Evolutionary conservation across 2,888 invertebrate species (phyloP).

Genomic region (Caenorhabditis afra): DNA sequence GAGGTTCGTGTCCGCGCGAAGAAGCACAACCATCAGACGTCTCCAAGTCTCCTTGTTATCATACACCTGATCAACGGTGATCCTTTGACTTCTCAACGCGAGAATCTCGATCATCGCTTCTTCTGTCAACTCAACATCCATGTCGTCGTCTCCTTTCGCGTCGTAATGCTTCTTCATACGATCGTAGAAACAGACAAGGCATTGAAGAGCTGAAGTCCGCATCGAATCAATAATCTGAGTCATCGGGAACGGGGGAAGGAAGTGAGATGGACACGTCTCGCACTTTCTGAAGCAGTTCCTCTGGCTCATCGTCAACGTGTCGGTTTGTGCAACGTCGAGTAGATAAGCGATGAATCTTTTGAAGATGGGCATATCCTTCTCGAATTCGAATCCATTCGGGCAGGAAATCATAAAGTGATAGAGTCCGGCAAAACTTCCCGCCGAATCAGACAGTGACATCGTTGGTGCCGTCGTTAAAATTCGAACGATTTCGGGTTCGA

Average conservation of each 20-base stretch:
- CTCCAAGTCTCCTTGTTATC: slow-evolving; percentile 43
- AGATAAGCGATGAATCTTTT: slow-evolving; percentile 31
- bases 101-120: slow-evolving; percentile 42
- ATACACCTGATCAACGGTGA: slow-evolving; percentile 33
- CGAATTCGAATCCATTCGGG: slow-evolving; percentile 45
- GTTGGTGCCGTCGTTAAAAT: slow-evolving; percentile 33
- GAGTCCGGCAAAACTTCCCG: slow-evolving; percentile 29
- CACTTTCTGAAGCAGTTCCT: slow-evolving; percentile 57
- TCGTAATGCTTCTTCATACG: slow-evolving; percentile 26
- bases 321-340: slow-evolving; percentile 50
- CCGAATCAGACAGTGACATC: slow-evolving; percentile 53
- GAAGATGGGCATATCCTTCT: slow-evolving; percentile 20
- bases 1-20: slow-evolving; percentile 31
- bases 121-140: slow-evolving; percentile 23
- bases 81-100: slow-evolving; percentile 11
- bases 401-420: slow-evolving; percentile 11
- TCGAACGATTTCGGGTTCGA: slow-evolving; percentile 30
- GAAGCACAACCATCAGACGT: slow-evolving; percentile 36
- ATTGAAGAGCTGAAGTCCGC: slow-evolving; percentile 48
- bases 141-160: neutral
- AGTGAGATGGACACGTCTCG: slow-evolving; percentile 66
- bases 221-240: slow-evolving; percentile 50
- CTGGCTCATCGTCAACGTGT: slow-evolving; percentile 20
- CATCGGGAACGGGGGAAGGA: slow-evolving; percentile 65
- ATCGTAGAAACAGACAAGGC: slow-evolving; percentile 31